phyloP scores from a whole-genome alignment of 2,113 vertebrate species.

The Hystrix cristata region DNA sequence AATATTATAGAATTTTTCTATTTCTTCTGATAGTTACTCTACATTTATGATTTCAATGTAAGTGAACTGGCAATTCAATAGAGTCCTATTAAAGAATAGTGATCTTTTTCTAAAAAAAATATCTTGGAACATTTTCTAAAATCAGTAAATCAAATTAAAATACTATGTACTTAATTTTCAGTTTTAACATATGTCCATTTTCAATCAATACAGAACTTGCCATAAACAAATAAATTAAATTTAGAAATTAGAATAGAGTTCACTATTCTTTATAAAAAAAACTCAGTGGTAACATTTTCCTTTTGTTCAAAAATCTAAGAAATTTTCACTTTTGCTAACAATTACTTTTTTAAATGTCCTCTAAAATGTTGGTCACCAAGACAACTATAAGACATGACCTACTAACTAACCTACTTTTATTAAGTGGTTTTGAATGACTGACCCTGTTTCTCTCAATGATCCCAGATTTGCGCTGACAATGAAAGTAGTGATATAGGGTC shows the following conservation, averaged over 20 bases:
- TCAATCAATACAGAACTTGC: not conserved
- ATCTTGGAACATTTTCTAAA: conserved; percentile 13
- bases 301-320: conserved; percentile 58
- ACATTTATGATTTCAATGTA: conserved; percentile 9
- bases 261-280: conserved; percentile 27
- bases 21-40: conserved; percentile 19
- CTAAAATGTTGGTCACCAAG: conserved; percentile 18
- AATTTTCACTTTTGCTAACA: conserved; percentile 39
- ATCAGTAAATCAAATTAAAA: conserved; percentile 14
- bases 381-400: conserved; percentile 47
- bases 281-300: conserved; percentile 1
- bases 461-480: conserved; percentile 22
- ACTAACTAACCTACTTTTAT: conserved; percentile 60
- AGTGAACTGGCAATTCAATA: not conserved
- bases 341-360: conserved; percentile 34
- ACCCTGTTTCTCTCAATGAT: conserved; percentile 62
- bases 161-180: conserved; percentile 13
- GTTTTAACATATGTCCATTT: not conserved
- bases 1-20: not conserved
- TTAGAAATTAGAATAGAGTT: not conserved
- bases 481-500: not conserved
- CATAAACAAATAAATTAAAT: conserved; percentile 37
- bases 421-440: conserved; percentile 61
- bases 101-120: not conserved
- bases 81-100: conserved; percentile 2